Base-by-base conservation (phyloP, 1,140 invertebrate genomes). In the Drosophila tristis region DNA sequence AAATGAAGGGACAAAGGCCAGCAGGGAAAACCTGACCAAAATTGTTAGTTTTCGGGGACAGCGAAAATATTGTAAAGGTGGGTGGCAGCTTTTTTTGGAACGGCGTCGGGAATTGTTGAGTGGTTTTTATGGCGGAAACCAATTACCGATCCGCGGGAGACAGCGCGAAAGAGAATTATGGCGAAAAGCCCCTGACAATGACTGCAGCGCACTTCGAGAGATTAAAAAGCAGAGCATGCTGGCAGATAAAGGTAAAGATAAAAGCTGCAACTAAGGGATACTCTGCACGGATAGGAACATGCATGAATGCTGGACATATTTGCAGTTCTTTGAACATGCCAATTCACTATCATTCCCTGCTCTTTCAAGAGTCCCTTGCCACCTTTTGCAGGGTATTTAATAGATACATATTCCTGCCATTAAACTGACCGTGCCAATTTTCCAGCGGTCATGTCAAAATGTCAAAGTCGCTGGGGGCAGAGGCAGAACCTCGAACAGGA, bases 151-250 rank as follows among this genome's bases (percentile, higher is more conserved):
- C 35, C 35, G 51, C 42, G 29, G 49, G 47, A 47, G 23, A 47
- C 26, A 48, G 49, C 23, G 42, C 13, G 15, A 9, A 13, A 35
- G 0, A 43, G 66, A 35, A 68, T 50, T 68, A 68, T 58, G 44
- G 35, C 44, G 35, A 74, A 75, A 74, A 75, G 71, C 35, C 55
- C 60, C 65, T 66, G 61, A 66, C 48, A 74, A 74, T 53, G 44
- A 66, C 72, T 75, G 72, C 71, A 75, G 26, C 6, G 71, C 43
- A 39, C 43, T 54, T 23, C 3, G 45, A 48, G n/a, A 49, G 48
- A 74, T 74, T 74, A 59, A 58, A 74, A n/a, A 15, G 11, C 11
- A n/a, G n/a, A 2, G 8, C 0, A 5, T 1, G 23, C 0, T 1
- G 6, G 5, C 45, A 15, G 0, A 13, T 4, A 39, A 39, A 6